Percentiles rank a stretch among this genome's conserved stretches.
Evolutionary conservation across 2,888 invertebrate species (phyloP).

Genomic region (Ormyrus rosae): DNA sequence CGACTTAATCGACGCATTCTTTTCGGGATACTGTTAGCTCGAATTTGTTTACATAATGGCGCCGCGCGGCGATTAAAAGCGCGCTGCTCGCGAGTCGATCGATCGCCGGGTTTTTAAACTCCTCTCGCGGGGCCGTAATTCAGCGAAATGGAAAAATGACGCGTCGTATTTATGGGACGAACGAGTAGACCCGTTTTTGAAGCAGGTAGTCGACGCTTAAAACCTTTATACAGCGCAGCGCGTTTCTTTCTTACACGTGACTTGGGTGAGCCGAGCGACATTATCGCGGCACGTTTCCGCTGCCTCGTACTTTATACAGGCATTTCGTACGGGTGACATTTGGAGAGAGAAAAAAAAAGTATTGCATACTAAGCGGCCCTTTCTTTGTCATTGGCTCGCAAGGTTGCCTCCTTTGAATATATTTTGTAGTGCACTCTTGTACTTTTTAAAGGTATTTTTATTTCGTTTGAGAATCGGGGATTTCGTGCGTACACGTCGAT

Average conservation of each 20-base stretch:
- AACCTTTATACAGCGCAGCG: slow-evolving; percentile 17
- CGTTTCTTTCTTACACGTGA: slow-evolving; percentile 55
- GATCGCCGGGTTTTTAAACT: too few species aligned
- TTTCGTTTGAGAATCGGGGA: too few species aligned
- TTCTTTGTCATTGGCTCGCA: neutral
- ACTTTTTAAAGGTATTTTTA: too few species aligned
- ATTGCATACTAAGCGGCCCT: slow-evolving; percentile 29
- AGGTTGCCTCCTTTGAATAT: neutral
- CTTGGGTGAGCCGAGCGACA: slow-evolving; percentile 44
- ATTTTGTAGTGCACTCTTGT: too few species aligned
- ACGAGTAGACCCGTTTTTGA: slow-evolving; percentile 11
- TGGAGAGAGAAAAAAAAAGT: slow-evolving; percentile 14
- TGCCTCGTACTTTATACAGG: slow-evolving; percentile 44
- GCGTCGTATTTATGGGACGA: neutral
- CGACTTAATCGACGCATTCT: too few species aligned
- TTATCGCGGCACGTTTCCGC: slow-evolving; percentile 46
- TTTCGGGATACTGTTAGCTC: too few species aligned
- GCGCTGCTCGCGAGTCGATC: too few species aligned
- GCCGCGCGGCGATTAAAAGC: too few species aligned
- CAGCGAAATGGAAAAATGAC: too few species aligned
- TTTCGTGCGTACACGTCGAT: too few species aligned
- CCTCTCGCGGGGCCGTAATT: too few species aligned
- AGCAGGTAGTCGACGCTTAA: slow-evolving; percentile 1
- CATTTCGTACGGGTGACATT: slow-evolving; percentile 26
- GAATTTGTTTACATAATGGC: too few species aligned